These are phyloP conservation scores for Macrotus californicus DNA, from an alignment of 2,113 vertebrate genomes.

Conservation along the genomic window DNA sequence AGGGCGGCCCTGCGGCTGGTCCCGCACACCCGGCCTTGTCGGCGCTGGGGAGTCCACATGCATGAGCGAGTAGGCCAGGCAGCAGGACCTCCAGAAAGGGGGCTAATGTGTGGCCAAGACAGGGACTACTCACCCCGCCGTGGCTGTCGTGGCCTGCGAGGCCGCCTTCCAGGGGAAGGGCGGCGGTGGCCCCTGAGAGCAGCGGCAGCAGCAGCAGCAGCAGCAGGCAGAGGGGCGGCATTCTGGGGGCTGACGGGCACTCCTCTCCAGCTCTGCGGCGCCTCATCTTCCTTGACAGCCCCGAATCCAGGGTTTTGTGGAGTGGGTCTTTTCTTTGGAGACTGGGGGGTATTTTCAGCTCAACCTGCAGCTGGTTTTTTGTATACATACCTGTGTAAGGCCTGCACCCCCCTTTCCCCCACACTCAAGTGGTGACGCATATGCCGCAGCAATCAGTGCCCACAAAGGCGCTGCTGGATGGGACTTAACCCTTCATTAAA, in stretches of 20 bases:
- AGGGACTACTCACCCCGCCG: constrained; percentile 66
- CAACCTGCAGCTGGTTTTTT: constrained; percentile 18
- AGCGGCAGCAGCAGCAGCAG: constrained; percentile 58
- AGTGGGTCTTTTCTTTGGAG: neutral
- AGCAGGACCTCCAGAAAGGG: neutral
- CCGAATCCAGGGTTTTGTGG: neutral
- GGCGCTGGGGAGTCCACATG: neutral
- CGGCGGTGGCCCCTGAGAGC: constrained; percentile 3
- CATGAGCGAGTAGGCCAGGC: neutral
- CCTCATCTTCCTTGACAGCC: neutral
- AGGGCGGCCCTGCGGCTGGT: neutral
- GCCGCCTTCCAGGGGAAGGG: constrained; percentile 40
- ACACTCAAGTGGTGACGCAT: constrained; percentile 30
- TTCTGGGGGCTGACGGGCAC: neutral
- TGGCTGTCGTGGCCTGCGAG: neutral
- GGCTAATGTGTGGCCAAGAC: neutral
- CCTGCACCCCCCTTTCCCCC: neutral
- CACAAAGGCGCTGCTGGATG: neutral
- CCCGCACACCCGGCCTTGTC: neutral
- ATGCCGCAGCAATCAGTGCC: constrained; percentile 40
- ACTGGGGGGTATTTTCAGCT: neutral
- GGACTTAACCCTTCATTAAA: constrained; percentile 57
- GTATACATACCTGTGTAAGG: neutral
- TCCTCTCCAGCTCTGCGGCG: neutral
- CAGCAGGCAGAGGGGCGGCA: constrained; percentile 59